A percentile compares a stretch with the other conserved stretches of the same genome.
Conservation (phyloP, 1,140 invertebrate species). For the Pogonomyrmex barbatus region DNA sequence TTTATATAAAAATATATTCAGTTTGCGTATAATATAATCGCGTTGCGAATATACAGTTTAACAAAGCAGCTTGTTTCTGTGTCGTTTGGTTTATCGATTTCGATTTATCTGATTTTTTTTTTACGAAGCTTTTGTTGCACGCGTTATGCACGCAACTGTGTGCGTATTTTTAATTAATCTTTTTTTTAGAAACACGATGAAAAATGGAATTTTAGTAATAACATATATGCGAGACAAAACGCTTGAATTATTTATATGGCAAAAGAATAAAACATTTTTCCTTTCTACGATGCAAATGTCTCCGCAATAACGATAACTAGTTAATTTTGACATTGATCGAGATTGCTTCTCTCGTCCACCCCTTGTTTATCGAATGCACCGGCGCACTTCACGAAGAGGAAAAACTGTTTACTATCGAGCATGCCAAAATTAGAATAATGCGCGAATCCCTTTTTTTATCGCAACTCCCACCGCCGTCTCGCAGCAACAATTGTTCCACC, state of each 20-base stretch:
- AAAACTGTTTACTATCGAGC: constrained; percentile 60
- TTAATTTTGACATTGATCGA: constrained; percentile 25
- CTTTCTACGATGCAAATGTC: background rate
- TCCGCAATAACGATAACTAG: constrained; percentile 9
- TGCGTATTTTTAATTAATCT: constrained; percentile 14
- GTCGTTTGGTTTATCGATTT: constrained; percentile 29
- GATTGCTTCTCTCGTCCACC: background rate
- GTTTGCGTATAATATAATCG: background rate
- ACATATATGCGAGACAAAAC: background rate
- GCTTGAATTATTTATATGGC: background rate
- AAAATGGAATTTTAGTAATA: constrained; percentile 1
- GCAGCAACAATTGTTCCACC: constrained; percentile 40
- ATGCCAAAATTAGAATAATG: constrained; percentile 69
- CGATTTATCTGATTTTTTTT: constrained; percentile 12
- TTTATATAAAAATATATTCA: background rate
- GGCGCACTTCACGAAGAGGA: constrained; percentile 9
- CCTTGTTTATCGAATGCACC: constrained; percentile 25
- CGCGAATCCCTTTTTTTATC: constrained; percentile 35
- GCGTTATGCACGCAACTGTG: background rate
- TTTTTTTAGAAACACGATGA: background rate
- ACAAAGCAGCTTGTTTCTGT: background rate
- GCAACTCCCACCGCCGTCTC: background rate
- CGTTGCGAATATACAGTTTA: constrained; percentile 30
- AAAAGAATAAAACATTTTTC: background rate
- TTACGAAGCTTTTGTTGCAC: background rate